A percentile compares a stretch with the other conserved stretches of the same genome.
phyloP scores from a whole-genome alignment of 2,888 invertebrate genomes.

The Vesta saturnalis region DNA sequence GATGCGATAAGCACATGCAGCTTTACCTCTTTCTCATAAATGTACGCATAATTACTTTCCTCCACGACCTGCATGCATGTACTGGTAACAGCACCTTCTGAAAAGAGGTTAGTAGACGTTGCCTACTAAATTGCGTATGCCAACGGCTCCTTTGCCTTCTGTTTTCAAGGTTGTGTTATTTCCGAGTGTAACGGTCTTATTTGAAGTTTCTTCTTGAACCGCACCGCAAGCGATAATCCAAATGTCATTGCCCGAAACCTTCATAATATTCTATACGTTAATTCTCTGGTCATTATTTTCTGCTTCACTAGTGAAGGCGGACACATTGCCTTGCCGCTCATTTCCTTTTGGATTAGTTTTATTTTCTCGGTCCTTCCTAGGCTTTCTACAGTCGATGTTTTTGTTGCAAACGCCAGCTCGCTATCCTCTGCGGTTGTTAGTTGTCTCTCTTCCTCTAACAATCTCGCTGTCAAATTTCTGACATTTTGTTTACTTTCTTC shows the following conservation, averaged over 20 bases:
- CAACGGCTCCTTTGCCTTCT: constrained; percentile 43
- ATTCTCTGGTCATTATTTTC: neutral
- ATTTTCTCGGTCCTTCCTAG: too few relatives aligned
- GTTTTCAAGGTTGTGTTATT: constrained; percentile 42
- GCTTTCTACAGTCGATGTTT: too few relatives aligned
- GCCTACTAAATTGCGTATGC: constrained; percentile 44
- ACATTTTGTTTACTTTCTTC: neutral
- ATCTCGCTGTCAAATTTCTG: neutral
- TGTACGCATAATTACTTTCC: constrained; percentile 37
- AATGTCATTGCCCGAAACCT: constrained; percentile 10
- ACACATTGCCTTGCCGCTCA: neutral
- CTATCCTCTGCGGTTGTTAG: neutral
- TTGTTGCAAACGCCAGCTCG: too few relatives aligned
- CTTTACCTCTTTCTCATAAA: constrained; percentile 34
- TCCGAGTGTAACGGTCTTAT: constrained; percentile 40
- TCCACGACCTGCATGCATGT: constrained; percentile 48
- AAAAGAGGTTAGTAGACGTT: constrained; percentile 53
- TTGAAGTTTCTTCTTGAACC: constrained; percentile 22
- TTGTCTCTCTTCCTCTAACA: neutral
- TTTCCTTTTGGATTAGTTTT: too few relatives aligned
- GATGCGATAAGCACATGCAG: constrained; percentile 30
- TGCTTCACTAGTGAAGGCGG: neutral
- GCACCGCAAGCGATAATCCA: constrained; percentile 48
- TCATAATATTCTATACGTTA: neutral
- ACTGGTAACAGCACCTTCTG: constrained; percentile 49